Percentiles rank a stretch among this genome's conserved stretches.
Evolutionary conservation across 2,113 vertebrate species (phyloP).

Genomic region (Cepphus grylle): DNA sequence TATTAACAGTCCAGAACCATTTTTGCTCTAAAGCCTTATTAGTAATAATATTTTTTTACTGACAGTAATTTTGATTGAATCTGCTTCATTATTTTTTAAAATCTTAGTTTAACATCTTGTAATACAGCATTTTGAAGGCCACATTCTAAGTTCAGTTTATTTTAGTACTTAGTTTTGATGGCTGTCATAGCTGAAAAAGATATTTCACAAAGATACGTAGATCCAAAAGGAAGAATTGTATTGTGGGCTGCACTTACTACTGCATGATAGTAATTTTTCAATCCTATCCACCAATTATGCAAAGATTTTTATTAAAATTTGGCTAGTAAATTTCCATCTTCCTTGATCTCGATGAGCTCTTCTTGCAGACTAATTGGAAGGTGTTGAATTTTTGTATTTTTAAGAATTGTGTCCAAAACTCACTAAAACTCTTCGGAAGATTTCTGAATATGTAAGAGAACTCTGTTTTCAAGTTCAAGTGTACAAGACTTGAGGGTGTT

Average conservation of each 20-base stretch:
- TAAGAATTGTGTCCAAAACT: neutral
- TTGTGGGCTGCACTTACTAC: neutral
- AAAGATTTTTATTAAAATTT: neutral
- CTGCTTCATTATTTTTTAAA: neutral
- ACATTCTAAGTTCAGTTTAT: neutral
- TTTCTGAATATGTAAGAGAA: neutral
- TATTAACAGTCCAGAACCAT: neutral
- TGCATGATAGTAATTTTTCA: neutral
- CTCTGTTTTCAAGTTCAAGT: neutral
- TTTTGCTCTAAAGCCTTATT: neutral
- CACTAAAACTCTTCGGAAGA: neutral
- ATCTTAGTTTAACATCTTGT: neutral
- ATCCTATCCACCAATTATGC: neutral
- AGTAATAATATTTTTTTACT: neutral
- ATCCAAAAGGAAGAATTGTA: neutral
- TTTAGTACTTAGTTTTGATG: neutral
- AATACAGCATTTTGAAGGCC: neutral
- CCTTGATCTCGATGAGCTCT: neutral
- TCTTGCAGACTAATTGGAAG: neutral
- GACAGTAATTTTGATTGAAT: neutral
- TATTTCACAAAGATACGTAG: neutral
- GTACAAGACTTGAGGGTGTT: no score
- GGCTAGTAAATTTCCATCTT: neutral
- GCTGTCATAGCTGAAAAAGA: neutral
- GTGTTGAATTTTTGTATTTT: neutral